These are phyloP conservation scores for Pristionchus entomophagus DNA, from an alignment of 2,888 invertebrate species.

Conservation along the genomic window DNA sequence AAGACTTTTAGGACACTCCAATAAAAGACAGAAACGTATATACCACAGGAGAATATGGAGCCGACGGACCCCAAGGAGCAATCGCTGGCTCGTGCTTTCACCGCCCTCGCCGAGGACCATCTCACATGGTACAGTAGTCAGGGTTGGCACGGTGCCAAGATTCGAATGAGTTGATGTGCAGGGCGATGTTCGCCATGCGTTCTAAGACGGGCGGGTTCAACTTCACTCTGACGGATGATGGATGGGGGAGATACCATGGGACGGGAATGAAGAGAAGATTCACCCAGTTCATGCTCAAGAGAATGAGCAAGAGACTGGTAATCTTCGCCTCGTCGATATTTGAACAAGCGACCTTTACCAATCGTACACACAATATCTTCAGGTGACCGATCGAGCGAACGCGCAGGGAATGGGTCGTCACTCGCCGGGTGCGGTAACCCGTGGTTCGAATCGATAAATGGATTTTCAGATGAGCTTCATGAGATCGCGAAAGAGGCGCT, in stretches of 20 bases:
- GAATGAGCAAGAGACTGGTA: not conserved
- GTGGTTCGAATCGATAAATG: not conserved
- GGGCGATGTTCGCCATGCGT: conserved; percentile 29
- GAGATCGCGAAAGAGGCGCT: not conserved
- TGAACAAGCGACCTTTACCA: not conserved
- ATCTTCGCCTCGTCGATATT: not conserved
- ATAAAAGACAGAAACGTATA: not conserved
- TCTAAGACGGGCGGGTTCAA: not conserved
- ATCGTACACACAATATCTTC: not conserved
- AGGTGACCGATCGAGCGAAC: not conserved
- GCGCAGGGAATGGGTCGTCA: not conserved
- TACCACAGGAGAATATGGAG: not conserved
- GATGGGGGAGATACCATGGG: conserved; percentile 23
- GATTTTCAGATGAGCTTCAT: not conserved
- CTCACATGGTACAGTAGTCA: not conserved
- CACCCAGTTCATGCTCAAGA: conserved; percentile 17
- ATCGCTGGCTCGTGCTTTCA: not conserved
- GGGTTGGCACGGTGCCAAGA: not conserved
- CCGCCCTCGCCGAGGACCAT: conserved; percentile 18
- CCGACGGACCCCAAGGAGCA: conserved; percentile 5
- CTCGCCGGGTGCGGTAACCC: not conserved
- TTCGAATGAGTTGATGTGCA: not conserved
- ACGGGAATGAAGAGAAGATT: conserved; percentile 39
- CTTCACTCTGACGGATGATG: conserved; percentile 6
- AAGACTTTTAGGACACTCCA: no score